Conservation (phyloP, 2,888 invertebrate species). For the Andricus curvator region DNA sequence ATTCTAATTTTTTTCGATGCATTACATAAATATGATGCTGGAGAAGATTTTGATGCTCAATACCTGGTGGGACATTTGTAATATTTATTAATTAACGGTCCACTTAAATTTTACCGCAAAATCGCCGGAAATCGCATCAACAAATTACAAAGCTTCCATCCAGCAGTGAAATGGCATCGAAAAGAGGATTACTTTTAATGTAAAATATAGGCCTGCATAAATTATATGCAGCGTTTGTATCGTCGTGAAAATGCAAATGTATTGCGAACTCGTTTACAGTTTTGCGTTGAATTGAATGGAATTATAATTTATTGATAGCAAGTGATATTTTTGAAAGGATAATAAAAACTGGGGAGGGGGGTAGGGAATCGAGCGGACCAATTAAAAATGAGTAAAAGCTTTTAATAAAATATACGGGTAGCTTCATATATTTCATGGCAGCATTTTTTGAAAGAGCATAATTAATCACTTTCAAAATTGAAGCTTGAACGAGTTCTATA, state of each 20-base stretch:
- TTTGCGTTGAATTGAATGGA: conserved; percentile 22
- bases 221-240: conserved; percentile 1
- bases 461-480: too few relatives aligned
- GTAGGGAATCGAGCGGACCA: neutral
- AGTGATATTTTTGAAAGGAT: conserved; percentile 16
- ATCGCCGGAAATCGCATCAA: conserved; percentile 15
- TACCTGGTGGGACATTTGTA: neutral
- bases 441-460: too few relatives aligned
- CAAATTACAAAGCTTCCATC: conserved; percentile 16
- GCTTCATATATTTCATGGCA: too few relatives aligned
- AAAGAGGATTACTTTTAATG: conserved; percentile 39
- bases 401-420: neutral
- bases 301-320: neutral
- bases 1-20: too few relatives aligned
- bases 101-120: conserved; percentile 1
- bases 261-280: conserved; percentile 8
- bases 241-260: conserved; percentile 21
- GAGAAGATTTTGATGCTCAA: neutral
- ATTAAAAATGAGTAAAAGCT: neutral
- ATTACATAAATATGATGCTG: too few relatives aligned
- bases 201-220: conserved; percentile 32
- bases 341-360: neutral
- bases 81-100: conserved; percentile 12
- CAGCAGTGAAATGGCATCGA: neutral
- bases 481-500: too few relatives aligned